Evolutionary conservation across 2,113 vertebrate species (phyloP), one percentile per base, ranked within the genome.

Genomic region (Solenodon paradoxus): DNA sequence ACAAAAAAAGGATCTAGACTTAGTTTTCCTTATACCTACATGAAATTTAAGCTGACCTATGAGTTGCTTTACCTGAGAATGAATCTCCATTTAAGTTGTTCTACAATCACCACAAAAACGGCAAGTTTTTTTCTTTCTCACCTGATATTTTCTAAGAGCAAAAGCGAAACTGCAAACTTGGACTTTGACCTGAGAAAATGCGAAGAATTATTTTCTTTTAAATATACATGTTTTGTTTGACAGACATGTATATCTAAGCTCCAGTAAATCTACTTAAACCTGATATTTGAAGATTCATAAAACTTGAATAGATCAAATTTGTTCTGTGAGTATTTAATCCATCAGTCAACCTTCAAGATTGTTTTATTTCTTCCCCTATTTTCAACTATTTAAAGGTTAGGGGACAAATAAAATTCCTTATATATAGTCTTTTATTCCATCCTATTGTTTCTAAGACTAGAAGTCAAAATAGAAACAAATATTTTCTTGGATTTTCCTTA

Each of bases 301-400:
- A 97, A 84, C 82, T 97, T 96, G 93, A 98, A 97, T 97, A 98
- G 97, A 97, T 97, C 92, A 97, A 94, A 95, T 94, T 96, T 96
- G 92, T 92, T 97, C 95, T 86, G 75, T 97, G 91, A 92, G 77
- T 97, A 90, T 97, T 97, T 97, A 97, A 97, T 97, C 86, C 78
- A 96, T 98, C 94, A 85, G 96, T 98, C 97, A 97, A 92, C 78
- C 81, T 97, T 96, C 26, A 90, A 55, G 57, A 63, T n/a, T 94
- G n/a, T 94, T 79, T 97, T 95, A 77, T 92, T 97, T 97, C 81
- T 97, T 97, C 45, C 81, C 92, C 75, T 93, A 40, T 64, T 53
- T 96, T 97, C 92, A 93, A 32, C 47, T 95, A n/a, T 87, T 68
- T 93, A 74, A 97, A 71, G 68, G 15, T 53, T 91, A 45, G 55